Percentiles rank a stretch among this genome's conserved stretches.
phyloP scores from a whole-genome alignment of 2,113 vertebrate genomes.

The zebrafish (Danio rerio) region GRCz12tu NC_133197.1:4628501-4629000 shows the following conservation, averaged over 20 bases:
- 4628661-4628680: neutral
- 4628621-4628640: accelerated
- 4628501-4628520: slow-evolving; percentile 90
- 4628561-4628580: slow-evolving; percentile 71
- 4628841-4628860: neutral
- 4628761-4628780: no score
- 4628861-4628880: neutral
- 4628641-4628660: accelerated
- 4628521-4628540: slow-evolving; percentile 88
- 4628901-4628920: no score
- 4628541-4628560: slow-evolving; percentile 91
- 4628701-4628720: no score
- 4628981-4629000: neutral
- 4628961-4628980: no score
- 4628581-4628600: neutral
- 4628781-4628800: no score
- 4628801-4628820: neutral
- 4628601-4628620: accelerated
- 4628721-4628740: neutral
- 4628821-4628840: neutral
- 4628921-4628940: neutral
- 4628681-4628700: no score
- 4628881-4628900: no score
- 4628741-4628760: neutral
- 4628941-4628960: neutral